Evolutionary conservation across 2,113 vertebrate genomes (phyloP).

Genomic region (Beaufortia kweichowensis): DNA sequence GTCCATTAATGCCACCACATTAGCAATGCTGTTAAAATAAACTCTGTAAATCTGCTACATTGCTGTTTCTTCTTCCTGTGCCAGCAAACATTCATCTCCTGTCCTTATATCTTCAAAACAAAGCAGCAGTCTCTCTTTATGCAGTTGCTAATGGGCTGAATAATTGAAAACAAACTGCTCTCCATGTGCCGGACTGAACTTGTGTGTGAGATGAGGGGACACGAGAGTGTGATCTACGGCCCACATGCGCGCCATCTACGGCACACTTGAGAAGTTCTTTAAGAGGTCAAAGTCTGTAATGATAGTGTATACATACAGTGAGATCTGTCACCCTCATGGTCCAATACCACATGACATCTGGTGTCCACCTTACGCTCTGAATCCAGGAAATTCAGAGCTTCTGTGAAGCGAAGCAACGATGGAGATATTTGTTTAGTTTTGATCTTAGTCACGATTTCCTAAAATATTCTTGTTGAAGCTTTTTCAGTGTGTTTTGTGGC

Average conservation of each 20-base stretch:
- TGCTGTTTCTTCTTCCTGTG: constrained; percentile 9
- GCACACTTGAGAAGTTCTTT: constrained; percentile 63
- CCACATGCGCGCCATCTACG: constrained; percentile 55
- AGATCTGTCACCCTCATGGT: constrained; percentile 63
- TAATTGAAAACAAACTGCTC: constrained; percentile 22
- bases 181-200: constrained; percentile 16
- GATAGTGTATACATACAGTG: constrained; percentile 72
- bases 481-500: neutral
- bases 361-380: constrained; percentile 10
- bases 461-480: neutral
- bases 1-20: neutral
- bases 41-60: neutral
- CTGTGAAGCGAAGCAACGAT: constrained; percentile 8
- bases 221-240: constrained; percentile 27
- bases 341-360: constrained; percentile 65
- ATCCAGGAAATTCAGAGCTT: neutral
- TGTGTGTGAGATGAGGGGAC: neutral
- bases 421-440: neutral
- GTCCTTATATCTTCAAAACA: constrained; percentile 30
- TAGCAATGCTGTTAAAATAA: constrained; percentile 32
- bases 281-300: constrained; percentile 68
- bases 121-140: constrained; percentile 9
- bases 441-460: neutral
- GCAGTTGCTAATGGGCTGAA: constrained; percentile 23
- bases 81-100: constrained; percentile 6